Percentiles rank a stretch among this genome's conserved stretches.
These are phyloP conservation scores for Lithobates pipiens DNA, from an alignment of 2,797 vertebrate species.

Conservation along the genomic window DNA sequence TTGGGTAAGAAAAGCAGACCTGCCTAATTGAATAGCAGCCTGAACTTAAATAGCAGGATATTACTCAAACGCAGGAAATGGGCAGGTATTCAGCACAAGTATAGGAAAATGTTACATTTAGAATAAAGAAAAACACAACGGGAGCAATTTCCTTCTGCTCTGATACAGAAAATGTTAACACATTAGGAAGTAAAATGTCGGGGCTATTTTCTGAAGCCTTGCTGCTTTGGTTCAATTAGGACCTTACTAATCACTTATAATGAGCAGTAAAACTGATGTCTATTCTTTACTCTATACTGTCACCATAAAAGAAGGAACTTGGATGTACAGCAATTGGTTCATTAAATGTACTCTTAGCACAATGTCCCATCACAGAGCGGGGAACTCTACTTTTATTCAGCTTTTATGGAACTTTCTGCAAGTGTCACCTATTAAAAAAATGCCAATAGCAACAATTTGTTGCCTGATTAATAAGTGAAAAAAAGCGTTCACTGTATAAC, in stretches of 20 bases:
- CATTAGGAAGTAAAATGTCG: neutral
- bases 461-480: neutral
- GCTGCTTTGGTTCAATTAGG: neutral
- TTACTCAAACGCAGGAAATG: slow-evolving; percentile 25
- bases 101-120: slow-evolving; percentile 1
- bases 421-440: neutral
- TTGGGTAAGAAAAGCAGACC: neutral
- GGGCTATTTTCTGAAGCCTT: neutral
- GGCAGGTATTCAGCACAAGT: slow-evolving; percentile 7
- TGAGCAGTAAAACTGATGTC: no score
- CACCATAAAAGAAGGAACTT: no score
- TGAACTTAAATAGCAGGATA: slow-evolving; percentile 19
- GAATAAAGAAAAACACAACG: slow-evolving; percentile 17
- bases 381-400: neutral
- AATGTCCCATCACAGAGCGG: neutral
- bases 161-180: neutral
- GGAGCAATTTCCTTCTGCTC: neutral
- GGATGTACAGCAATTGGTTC: no score
- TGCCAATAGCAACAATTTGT: neutral
- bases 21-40: neutral
- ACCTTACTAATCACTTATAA: no score
- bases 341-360: no score
- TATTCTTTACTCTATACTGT: no score
- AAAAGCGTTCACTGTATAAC: neutral
- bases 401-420: neutral